A percentile compares a stretch with the other conserved stretches of the same genome.
phyloP scores from a whole-genome alignment of 2,888 invertebrate species.

The Ormyrus thymus region DNA sequence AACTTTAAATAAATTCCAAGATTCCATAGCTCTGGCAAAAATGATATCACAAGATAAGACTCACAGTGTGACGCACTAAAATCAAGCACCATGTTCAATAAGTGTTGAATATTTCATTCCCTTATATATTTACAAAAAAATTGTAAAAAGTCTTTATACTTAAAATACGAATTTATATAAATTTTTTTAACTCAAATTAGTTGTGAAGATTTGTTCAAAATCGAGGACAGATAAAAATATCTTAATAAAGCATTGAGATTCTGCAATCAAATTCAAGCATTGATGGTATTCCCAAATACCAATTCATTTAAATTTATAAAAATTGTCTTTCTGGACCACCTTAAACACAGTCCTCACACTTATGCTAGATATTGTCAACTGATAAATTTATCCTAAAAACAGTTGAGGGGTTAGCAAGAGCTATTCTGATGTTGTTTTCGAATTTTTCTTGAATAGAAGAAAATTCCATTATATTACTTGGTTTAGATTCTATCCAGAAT shows the following conservation, averaged over 20 bases:
- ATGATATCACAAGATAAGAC: constrained; percentile 51
- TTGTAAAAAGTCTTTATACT: constrained; percentile 1
- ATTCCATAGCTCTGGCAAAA: constrained; percentile 38
- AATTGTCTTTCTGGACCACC: constrained; percentile 10
- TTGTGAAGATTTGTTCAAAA: neutral
- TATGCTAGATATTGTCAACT: constrained; percentile 81
- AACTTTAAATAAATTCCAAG: constrained; percentile 35
- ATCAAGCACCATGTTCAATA: constrained; percentile 42
- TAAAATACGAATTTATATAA: neutral
- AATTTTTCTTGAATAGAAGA: constrained; percentile 90
- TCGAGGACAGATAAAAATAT: neutral
- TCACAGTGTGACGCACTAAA: constrained; percentile 39
- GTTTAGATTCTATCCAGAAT: constrained; percentile 94
- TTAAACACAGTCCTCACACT: constrained; percentile 55
- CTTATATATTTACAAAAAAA: constrained; percentile 40
- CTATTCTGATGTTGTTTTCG: constrained; percentile 83
- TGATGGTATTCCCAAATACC: neutral
- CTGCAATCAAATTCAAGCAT: neutral
- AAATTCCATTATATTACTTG: constrained; percentile 97
- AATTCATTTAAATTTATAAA: constrained; percentile 3
- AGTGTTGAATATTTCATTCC: constrained; percentile 23
- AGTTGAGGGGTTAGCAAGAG: constrained; percentile 82
- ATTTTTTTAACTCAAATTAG: neutral
- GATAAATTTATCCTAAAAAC: constrained; percentile 88
- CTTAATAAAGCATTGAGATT: constrained; percentile 1